Conservation (phyloP, 92 coral and sea anemone genomes). For the Paramuricea clavata region DNA sequence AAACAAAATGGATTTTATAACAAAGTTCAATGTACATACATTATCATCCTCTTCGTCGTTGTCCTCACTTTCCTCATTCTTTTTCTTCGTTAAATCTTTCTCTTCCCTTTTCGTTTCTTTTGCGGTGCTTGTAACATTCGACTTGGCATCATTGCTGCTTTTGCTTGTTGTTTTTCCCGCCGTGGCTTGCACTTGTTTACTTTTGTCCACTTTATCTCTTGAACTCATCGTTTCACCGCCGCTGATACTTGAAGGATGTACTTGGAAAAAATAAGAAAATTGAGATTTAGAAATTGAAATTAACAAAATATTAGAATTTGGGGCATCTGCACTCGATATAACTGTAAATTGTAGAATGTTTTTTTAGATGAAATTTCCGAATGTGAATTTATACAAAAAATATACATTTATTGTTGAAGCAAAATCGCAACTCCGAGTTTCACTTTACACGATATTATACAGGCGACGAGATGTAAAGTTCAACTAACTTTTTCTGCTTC, state of each 20-base stretch:
- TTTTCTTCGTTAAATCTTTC: constrained; percentile 2
- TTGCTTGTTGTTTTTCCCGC: not conserved
- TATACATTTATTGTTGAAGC: too few relatives aligned
- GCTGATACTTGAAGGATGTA: not conserved
- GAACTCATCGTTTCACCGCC: not conserved
- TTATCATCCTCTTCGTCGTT: constrained; percentile 19
- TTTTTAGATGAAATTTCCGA: too few relatives aligned
- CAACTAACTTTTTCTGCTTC: too few relatives aligned
- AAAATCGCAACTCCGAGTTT: too few relatives aligned
- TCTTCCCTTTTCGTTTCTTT: not conserved
- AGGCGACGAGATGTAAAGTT: too few relatives aligned
- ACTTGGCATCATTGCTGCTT: not conserved
- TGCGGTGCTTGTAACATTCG: not conserved
- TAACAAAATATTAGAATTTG: too few relatives aligned
- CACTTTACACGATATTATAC: too few relatives aligned
- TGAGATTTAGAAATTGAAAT: not conserved
- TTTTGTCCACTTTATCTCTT: not conserved
- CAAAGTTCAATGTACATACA: not conserved
- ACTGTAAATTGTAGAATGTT: too few relatives aligned
- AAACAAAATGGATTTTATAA: too few relatives aligned
- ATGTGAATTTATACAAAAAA: too few relatives aligned
- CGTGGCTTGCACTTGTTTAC: not conserved
- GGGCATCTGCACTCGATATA: too few relatives aligned
- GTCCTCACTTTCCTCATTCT: constrained; percentile 6
- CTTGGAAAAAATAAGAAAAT: not conserved